phyloP scores from a whole-genome alignment of 92 coral and sea anemone genomes.

The Diadumene lineata region DNA sequence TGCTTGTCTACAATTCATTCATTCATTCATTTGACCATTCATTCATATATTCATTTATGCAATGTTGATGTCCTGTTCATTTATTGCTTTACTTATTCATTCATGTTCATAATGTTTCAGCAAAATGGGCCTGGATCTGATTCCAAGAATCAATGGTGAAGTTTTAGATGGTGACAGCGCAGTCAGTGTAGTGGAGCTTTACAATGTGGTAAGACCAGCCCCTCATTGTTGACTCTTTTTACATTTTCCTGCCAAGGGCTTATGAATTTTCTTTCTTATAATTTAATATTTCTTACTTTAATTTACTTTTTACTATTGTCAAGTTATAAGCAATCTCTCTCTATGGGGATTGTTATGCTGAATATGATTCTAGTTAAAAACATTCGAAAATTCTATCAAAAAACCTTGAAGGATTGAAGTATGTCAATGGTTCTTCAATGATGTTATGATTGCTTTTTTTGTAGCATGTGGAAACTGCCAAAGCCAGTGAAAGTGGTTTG shows the following conservation, averaged over 20 bases:
- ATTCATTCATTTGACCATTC: neutral
- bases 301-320: too few species aligned
- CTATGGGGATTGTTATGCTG: too few species aligned
- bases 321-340: too few species aligned
- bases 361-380: too few species aligned
- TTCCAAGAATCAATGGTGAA: conserved; percentile 92
- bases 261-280: too few species aligned
- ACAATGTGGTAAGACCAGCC: conserved; percentile 78
- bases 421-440: too few species aligned
- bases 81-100: neutral
- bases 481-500: conserved; percentile 70
- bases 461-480: conserved; percentile 86
- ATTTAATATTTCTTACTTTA: too few species aligned
- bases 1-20: too few species aligned
- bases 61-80: neutral
- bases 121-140: conserved; percentile 96
- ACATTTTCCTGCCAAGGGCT: too few species aligned
- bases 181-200: conserved; percentile 91
- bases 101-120: conserved; percentile 47
- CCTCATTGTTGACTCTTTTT: neutral
- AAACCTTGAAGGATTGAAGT: too few species aligned
- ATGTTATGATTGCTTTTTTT: too few species aligned
- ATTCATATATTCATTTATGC: neutral
- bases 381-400: too few species aligned
- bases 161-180: conserved; percentile 82